phyloP scores from a whole-genome alignment of 2,888 invertebrate species.

The Actias luna region DNA sequence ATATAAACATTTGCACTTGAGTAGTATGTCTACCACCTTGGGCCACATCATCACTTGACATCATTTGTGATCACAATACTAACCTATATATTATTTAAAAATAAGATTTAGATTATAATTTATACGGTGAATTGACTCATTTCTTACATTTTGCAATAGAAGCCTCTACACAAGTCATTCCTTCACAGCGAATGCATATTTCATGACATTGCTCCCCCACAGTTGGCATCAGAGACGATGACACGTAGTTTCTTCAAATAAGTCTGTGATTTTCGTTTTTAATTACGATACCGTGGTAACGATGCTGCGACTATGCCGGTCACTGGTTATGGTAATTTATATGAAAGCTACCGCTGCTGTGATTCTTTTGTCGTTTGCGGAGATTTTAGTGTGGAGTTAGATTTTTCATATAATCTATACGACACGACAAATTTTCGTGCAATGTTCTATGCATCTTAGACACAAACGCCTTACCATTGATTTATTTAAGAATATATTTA shows the following conservation, averaged over 20 bases:
- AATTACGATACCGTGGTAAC: slow-evolving; percentile 43
- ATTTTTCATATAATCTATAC: no score
- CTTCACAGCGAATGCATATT: slow-evolving; percentile 53
- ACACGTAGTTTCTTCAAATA: slow-evolving; percentile 38
- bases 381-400: slow-evolving; percentile 37
- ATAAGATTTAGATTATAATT: slow-evolving; percentile 14
- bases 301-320: slow-evolving; percentile 27
- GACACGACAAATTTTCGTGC: no score
- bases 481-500: no score
- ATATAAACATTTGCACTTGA: no score
- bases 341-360: slow-evolving; percentile 69
- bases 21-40: no score
- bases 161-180: slow-evolving; percentile 28
- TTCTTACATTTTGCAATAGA: not conserved
- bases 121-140: not conserved
- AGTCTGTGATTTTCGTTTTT: slow-evolving; percentile 49
- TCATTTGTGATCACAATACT: no score
- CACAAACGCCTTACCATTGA: no score
- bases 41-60: no score
- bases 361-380: slow-evolving; percentile 53
- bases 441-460: no score
- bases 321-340: slow-evolving; percentile 65
- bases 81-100: not conserved
- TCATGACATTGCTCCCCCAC: slow-evolving; percentile 43
- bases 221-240: slow-evolving; percentile 36